A percentile compares a stretch with the other conserved stretches of the same genome.
phyloP scores from a whole-genome alignment of 2,797 vertebrate genomes.

The Phoxinus dragarum region DNA sequence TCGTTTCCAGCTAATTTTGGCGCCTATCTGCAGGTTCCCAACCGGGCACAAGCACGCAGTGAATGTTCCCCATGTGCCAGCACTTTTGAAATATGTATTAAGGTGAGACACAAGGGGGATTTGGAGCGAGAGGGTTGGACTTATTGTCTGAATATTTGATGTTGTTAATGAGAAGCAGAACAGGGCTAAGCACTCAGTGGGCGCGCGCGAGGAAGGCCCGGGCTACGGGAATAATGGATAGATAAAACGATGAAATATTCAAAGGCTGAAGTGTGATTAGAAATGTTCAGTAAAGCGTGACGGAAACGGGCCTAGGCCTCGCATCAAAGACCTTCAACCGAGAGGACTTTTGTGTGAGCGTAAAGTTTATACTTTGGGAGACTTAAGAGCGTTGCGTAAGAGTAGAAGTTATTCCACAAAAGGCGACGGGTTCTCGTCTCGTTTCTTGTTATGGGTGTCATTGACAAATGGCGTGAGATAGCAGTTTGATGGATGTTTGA shows the following conservation, averaged over 20 bases:
- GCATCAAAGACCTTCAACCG: conserved; percentile 23
- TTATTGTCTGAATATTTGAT: conserved; percentile 81
- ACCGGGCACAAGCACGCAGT: background rate
- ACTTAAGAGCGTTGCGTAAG: conserved; percentile 21
- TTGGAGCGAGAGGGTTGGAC: conserved; percentile 63
- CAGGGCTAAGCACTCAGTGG: conserved; percentile 76
- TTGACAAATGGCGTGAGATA: conserved; percentile 34
- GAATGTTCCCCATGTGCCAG: conserved; percentile 61
- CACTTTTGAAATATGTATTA: conserved; percentile 77
- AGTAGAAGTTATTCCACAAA: background rate
- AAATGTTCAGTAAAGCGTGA: conserved; percentile 53
- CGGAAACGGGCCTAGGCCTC: conserved; percentile 27
- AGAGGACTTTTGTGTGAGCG: conserved; percentile 46
- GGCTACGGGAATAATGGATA: conserved; percentile 68
- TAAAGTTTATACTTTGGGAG: conserved; percentile 21
- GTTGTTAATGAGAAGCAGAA: conserved; percentile 74
- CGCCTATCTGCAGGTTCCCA: background rate
- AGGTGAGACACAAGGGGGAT: conserved; percentile 61
- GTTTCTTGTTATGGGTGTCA: conserved; percentile 21
- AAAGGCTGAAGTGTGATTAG: conserved; percentile 64
- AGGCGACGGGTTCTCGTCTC: background rate
- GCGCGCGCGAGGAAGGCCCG: conserved; percentile 1
- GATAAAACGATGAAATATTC: conserved; percentile 75
- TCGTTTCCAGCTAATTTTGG: conserved; percentile 60
- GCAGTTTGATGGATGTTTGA: conserved; percentile 29